A percentile compares a stretch with the other conserved stretches of the same genome.
These are phyloP conservation scores for Chloromyia formosa DNA, from an alignment of 2,888 invertebrate species.

Conservation along the genomic window DNA sequence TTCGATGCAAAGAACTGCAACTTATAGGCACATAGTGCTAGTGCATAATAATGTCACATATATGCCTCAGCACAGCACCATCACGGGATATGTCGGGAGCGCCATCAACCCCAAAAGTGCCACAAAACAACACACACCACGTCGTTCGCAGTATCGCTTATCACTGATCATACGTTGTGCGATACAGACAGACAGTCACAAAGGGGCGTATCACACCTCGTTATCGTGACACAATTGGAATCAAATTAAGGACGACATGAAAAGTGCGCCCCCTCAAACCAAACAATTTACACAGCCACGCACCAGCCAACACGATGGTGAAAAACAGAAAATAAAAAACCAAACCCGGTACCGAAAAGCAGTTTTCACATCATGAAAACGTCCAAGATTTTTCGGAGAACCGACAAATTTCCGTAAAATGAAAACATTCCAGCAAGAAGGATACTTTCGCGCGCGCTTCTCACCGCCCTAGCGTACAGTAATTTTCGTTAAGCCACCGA, in stretches of 20 bases:
- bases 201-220: conserved; percentile 15
- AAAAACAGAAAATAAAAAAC: background rate
- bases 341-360: background rate
- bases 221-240: conserved; percentile 24
- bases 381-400: background rate
- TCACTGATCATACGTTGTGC: background rate
- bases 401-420: background rate
- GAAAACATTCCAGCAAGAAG: background rate
- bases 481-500: background rate
- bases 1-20: no score
- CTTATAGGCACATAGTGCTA: no score
- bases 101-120: background rate
- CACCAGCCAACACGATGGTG: background rate
- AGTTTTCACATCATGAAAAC: background rate
- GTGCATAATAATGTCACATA: background rate
- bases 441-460: background rate
- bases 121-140: background rate
- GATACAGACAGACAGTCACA: background rate
- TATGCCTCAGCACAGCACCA: background rate
- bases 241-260: background rate
- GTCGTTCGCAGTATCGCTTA: background rate
- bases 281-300: background rate
- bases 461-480: background rate
- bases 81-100: background rate
- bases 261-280: background rate